phyloP scores from a whole-genome alignment of 2,113 vertebrate species.

The Xenopus laevis region DNA sequence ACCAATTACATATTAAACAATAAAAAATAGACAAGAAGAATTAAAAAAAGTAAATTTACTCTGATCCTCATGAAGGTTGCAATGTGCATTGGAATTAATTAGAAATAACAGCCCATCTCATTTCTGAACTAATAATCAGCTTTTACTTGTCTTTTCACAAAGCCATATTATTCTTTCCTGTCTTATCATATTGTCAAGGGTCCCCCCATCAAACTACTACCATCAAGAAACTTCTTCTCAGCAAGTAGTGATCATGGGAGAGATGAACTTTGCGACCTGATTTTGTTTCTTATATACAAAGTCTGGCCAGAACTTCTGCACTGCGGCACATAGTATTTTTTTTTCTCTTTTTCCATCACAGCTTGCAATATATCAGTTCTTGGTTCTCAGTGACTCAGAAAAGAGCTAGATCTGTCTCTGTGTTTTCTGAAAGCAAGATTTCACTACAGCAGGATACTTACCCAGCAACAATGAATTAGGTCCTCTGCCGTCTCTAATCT shows the following conservation, averaged over 20 bases:
- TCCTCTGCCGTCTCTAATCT: constrained; percentile 81
- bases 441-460: constrained; percentile 51
- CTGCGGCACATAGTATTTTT: background rate
- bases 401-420: background rate
- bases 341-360: constrained; percentile 23
- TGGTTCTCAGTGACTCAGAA: constrained; percentile 28
- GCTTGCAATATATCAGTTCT: constrained; percentile 11
- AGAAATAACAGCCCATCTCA: too few species aligned
- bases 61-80: too few species aligned
- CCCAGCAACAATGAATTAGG: constrained; percentile 68
- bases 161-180: too few species aligned
- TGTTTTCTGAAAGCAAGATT: background rate
- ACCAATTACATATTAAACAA: too few species aligned
- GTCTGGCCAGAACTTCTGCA: constrained; percentile 23
- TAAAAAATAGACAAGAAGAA: too few species aligned
- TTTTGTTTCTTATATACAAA: constrained; percentile 22
- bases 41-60: too few species aligned
- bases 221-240: constrained; percentile 18
- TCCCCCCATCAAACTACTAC: too few species aligned
- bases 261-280: constrained; percentile 22
- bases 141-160: too few species aligned
- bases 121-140: too few species aligned
- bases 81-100: too few species aligned
- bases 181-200: too few species aligned
- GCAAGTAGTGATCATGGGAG: constrained; percentile 3